phyloP scores from a whole-genome alignment of 2,797 vertebrate species.

The Channallabes apus region DNA sequence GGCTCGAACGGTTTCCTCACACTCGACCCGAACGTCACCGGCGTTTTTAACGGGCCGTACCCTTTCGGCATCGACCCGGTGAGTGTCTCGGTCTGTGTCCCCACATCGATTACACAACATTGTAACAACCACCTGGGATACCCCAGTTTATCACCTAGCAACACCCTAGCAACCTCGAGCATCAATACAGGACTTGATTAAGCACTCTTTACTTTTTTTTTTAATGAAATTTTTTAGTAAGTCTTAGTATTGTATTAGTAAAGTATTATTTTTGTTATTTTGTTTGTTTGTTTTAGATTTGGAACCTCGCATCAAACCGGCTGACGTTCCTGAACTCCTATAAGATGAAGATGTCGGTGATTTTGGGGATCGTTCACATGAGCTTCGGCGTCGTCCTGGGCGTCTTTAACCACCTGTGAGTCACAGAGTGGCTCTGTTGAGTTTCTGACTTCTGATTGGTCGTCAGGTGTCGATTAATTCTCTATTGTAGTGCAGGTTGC shows the following conservation, averaged over 20 bases:
- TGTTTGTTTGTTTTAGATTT: conserved; percentile 78
- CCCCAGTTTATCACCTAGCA: no score
- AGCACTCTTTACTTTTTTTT: neutral
- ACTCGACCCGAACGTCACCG: conserved; percentile 83
- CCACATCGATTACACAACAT: neutral
- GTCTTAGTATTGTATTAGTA: no score
- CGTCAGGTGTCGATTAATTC: neutral
- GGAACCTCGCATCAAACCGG: conserved; percentile 93
- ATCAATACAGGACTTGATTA: neutral
- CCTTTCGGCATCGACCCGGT: conserved; percentile 96
- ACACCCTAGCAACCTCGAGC: neutral
- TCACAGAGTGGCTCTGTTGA: conserved; percentile 39
- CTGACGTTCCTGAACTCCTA: conserved; percentile 97
- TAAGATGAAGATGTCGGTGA: conserved; percentile 99
- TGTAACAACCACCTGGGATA: neutral
- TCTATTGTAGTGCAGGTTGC: neutral
- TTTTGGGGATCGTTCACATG: conserved; percentile 93
- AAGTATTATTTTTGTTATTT: neutral
- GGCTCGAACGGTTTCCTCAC: conserved; percentile 64
- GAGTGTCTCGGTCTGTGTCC: conserved; percentile 61
- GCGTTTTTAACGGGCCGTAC: conserved; percentile 88
- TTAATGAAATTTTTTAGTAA: neutral
- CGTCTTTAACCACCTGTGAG: conserved; percentile 93
- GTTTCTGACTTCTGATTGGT: neutral
- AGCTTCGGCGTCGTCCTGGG: conserved; percentile 88